Conservation (phyloP, 2,113 vertebrate species). For the Rhinoderma darwinii region DNA sequence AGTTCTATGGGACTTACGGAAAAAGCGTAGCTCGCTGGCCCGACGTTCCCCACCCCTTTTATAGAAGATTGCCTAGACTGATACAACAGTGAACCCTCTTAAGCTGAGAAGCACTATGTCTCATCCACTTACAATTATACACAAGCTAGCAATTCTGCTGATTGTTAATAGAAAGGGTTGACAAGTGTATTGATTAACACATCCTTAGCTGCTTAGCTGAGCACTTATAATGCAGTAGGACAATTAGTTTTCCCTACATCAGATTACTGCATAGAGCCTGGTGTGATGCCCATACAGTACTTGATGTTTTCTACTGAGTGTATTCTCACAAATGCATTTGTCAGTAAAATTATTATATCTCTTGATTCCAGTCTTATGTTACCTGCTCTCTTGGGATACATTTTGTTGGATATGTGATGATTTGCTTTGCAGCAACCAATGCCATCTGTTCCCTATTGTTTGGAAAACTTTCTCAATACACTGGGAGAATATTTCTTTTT, state of each 20-base stretch:
- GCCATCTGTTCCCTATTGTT: slow-evolving; percentile 84
- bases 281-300: not conserved
- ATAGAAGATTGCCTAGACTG: too few relatives aligned
- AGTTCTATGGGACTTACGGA: too few relatives aligned
- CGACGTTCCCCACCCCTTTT: too few relatives aligned
- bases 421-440: slow-evolving; percentile 87
- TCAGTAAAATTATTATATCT: slow-evolving; percentile 4
- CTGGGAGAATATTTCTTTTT: slow-evolving; percentile 81
- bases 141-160: too few relatives aligned
- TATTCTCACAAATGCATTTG: not conserved
- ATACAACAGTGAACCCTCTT: too few relatives aligned
- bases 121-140: too few relatives aligned
- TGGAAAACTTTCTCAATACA: slow-evolving; percentile 82
- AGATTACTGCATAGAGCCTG: not conserved
- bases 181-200: too few relatives aligned
- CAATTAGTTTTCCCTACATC: too few relatives aligned
- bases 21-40: too few relatives aligned
- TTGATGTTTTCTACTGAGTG: not conserved
- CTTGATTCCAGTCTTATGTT: slow-evolving; percentile 79
- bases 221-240: not conserved
- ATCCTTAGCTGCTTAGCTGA: too few relatives aligned
- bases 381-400: slow-evolving; percentile 93
- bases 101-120: too few relatives aligned
- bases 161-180: too few relatives aligned
- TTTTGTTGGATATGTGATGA: slow-evolving; percentile 88